Base-by-base conservation (phyloP, 2,888 invertebrate genomes). In the Ectropis crepuscularia region DNA sequence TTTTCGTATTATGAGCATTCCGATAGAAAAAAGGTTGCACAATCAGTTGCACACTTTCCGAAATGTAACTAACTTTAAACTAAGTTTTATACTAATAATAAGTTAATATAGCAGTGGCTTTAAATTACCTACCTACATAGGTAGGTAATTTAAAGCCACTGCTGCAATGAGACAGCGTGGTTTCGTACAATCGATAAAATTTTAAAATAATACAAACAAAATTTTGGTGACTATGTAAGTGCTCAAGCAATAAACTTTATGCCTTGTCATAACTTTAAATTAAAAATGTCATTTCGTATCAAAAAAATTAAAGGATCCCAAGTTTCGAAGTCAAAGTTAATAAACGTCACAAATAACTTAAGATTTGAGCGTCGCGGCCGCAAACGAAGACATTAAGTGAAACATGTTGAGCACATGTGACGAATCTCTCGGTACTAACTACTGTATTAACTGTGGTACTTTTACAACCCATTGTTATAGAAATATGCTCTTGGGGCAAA, bases 381-480 rank as follows among this genome's bases (percentile, higher is more conserved):
- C 59, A 55, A 50, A 55, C 55, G 38, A 58, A 54, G 58, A 49
- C 53, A 41, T 58, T 54, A 63, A 63, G 37, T 39, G 37, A 54
- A 61, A 38, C 53, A 49, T 68, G 68, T 57, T 16, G 37, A 71
- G 67, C 78, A 78, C 69, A 70, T 78, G 79, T 69, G 63, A 65
- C 60, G 67, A 72, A 72, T 69, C 53, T 7, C 5, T 9, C 10
- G 6, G 4, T 10, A 53, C 37, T 10, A 12, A 55, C 55, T 55
- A 16, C n/a, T 10, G 11, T n/a, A 37, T 46, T n/a, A 41, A 16
- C 55, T 55, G 55, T 55, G 50, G 50, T 38, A 41, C 5, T 45
- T 63, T 63, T 63, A 63, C 63, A 47, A 50, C 59, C 63, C 16
- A 63, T 63, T 63, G 63, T 63, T 51, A 47, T 50, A 50, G 50